Evolutionary conservation across 2,113 vertebrate species (phyloP).

Genomic region (Tinamus guttatus): DNA sequence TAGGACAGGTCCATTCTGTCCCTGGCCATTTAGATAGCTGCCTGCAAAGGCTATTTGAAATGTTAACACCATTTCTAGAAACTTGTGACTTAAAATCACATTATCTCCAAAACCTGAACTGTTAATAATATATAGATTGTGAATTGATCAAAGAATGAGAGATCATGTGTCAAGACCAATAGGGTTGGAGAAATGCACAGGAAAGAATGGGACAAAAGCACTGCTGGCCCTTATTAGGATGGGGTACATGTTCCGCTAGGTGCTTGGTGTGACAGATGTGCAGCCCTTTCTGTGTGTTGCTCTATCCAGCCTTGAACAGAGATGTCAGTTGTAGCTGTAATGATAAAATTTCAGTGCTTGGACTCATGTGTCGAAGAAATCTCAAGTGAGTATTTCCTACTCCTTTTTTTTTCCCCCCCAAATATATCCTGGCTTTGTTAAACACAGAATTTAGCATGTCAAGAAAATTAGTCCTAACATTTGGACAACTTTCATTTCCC

Average conservation of each 20-base stretch:
- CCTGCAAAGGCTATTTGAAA: not conserved
- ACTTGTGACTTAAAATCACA: not conserved
- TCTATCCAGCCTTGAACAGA: accelerated
- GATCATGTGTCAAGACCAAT: not conserved
- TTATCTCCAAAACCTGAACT: not conserved
- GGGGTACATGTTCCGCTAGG: not conserved
- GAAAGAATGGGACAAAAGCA: not conserved
- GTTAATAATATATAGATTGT: not conserved
- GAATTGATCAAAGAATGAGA: not conserved
- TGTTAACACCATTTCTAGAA: not conserved
- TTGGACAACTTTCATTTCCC: not conserved
- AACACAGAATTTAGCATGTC: not conserved
- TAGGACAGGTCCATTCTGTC: not conserved
- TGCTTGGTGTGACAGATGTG: not conserved
- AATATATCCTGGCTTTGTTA: not conserved
- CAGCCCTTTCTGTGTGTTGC: not conserved
- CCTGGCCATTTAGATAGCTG: not conserved
- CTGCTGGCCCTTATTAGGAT: not conserved
- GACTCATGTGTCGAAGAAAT: not conserved
- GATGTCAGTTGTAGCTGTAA: not conserved
- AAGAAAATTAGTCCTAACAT: not conserved
- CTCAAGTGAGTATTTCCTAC: not conserved
- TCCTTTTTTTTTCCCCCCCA: not conserved
- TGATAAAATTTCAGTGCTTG: not conserved
- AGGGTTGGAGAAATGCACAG: not conserved